Conservation (phyloP, 2,888 invertebrate species). For the Axea sp. region DNA sequence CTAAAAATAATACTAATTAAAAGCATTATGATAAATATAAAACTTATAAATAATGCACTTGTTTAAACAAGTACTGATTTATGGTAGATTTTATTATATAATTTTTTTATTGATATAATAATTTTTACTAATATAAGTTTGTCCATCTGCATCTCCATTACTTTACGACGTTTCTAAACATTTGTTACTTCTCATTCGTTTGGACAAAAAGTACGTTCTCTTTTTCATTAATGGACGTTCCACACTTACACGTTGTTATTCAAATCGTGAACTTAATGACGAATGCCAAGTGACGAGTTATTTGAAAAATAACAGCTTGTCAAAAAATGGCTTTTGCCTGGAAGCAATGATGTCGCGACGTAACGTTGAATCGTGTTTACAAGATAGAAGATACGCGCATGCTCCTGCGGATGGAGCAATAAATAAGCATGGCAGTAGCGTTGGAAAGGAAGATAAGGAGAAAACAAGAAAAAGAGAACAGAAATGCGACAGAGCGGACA, state of each 20-base stretch:
- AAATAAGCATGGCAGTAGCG: constrained; percentile 61
- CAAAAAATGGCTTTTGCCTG: constrained; percentile 45
- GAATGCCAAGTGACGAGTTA: constrained; percentile 47
- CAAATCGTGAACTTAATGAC: constrained; percentile 41
- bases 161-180: too few species aligned
- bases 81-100: too few species aligned
- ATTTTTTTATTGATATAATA: too few species aligned
- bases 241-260: constrained; percentile 42
- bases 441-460: constrained; percentile 59
- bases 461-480: constrained; percentile 54
- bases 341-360: constrained; percentile 17
- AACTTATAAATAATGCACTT: too few species aligned
- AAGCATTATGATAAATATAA: too few species aligned
- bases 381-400: constrained; percentile 40
- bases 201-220: constrained; percentile 4
- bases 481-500: constrained; percentile 24
- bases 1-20: too few species aligned
- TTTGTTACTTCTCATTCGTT: too few species aligned
- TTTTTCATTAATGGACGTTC: not conserved
- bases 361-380: constrained; percentile 37
- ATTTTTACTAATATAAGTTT: too few species aligned
- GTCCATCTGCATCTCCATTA: too few species aligned
- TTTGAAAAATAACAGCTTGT: constrained; percentile 51
- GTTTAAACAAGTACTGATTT: too few species aligned
- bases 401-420: constrained; percentile 61